Percentiles rank a stretch among this genome's conserved stretches.
Evolutionary conservation across 1,140 invertebrate species (phyloP).

Genomic region (Drosophila serrata): DNA sequence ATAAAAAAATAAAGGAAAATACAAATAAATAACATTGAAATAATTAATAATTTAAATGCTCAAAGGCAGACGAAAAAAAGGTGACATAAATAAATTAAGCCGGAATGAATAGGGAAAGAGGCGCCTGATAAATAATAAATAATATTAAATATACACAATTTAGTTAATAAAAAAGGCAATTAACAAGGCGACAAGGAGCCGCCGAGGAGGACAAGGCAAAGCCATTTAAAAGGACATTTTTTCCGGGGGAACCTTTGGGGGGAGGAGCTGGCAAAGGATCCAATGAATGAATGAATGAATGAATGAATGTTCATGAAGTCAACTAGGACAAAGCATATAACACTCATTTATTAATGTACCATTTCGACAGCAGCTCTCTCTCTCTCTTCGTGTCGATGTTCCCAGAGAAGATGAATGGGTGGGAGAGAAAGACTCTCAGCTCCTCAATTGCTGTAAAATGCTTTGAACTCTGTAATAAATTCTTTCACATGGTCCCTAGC

Average conservation of each 20-base stretch:
- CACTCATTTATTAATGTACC: constrained; percentile 83
- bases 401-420: constrained; percentile 20
- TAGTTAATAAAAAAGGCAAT: constrained; percentile 80
- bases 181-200: constrained; percentile 54
- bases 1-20: constrained; percentile 2
- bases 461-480: constrained; percentile 68
- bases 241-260: constrained; percentile 1
- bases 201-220: constrained; percentile 30
- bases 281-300: constrained; percentile 70
- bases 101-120: constrained; percentile 59
- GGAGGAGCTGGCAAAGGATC: constrained; percentile 34
- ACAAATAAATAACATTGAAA: constrained; percentile 52
- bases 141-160: constrained; percentile 58
- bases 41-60: constrained; percentile 79
- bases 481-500: constrained; percentile 49
- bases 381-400: neutral
- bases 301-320: constrained; percentile 73
- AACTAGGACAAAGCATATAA: constrained; percentile 82
- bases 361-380: constrained; percentile 44
- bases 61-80: constrained; percentile 43
- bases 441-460: constrained; percentile 48
- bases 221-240: constrained; percentile 68
- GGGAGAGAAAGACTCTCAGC: constrained; percentile 32
- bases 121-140: constrained; percentile 49
- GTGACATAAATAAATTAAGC: constrained; percentile 68